A percentile compares a stretch with the other conserved stretches of the same genome.
Evolutionary conservation across 2,797 vertebrate species (phyloP).

Genomic region (Numenius phaeopus): DNA sequence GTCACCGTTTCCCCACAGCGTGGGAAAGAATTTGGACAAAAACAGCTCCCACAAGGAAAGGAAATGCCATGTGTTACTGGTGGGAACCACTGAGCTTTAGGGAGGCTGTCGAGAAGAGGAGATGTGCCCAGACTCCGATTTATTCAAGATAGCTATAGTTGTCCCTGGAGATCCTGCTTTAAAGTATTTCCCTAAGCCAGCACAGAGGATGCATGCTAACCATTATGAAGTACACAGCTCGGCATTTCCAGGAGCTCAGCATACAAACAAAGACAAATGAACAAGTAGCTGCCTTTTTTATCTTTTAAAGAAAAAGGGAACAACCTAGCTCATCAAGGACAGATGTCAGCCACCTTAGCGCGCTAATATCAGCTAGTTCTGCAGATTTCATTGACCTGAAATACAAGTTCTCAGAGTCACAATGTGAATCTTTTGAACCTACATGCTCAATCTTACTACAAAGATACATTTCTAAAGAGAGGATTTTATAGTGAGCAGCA

Average conservation of each 20-base stretch:
- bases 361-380: not conserved
- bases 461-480: constrained; percentile 44
- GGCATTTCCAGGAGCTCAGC: not conserved
- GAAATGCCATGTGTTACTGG: not conserved
- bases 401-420: not conserved
- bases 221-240: not conserved
- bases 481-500: constrained; percentile 32
- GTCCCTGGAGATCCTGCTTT: not conserved
- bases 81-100: not conserved
- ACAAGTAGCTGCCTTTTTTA: not conserved
- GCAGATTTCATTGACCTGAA: not conserved
- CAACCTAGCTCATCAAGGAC: not conserved
- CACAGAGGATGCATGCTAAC: not conserved
- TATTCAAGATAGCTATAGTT: not conserved
- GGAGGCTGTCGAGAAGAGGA: not conserved
- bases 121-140: not conserved
- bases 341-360: not conserved
- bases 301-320: not conserved
- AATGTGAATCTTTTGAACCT: not conserved
- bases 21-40: not conserved
- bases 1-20: rapidly evolving
- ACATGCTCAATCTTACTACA: constrained; percentile 28
- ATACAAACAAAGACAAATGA: not conserved
- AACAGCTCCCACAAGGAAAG: not conserved
- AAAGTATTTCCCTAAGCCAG: not conserved